Conservation (phyloP, 2,797 vertebrate genomes). For the Protosalanx chinensis region DNA sequence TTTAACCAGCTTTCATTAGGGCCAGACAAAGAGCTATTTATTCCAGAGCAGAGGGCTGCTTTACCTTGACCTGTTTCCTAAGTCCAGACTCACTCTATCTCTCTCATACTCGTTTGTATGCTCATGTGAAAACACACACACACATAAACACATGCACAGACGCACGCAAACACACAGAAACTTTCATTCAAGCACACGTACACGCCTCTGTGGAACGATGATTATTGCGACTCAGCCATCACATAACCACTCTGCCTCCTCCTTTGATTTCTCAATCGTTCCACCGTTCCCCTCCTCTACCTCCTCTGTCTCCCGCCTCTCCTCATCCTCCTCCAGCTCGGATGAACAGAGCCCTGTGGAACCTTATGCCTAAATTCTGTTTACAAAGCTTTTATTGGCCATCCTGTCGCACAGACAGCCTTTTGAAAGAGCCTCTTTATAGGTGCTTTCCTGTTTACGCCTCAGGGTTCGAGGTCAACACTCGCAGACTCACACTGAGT, state of each 20-base stretch:
- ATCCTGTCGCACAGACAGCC: constrained; percentile 69
- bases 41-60: constrained; percentile 26
- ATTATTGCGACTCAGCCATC: no score
- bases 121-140: constrained; percentile 17
- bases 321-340: not conserved
- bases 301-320: not conserved
- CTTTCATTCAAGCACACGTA: no score
- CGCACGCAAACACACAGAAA: not conserved
- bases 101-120: not conserved
- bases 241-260: not conserved
- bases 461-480: constrained; percentile 67
- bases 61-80: not conserved
- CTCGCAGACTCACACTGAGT: constrained; percentile 65
- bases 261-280: not conserved
- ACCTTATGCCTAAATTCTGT: constrained; percentile 70
- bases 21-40: constrained; percentile 56
- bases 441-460: constrained; percentile 74
- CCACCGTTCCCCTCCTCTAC: constrained; percentile 3
- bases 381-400: constrained; percentile 74
- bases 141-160: not conserved
- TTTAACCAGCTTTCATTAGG: constrained; percentile 51
- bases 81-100: constrained; percentile 30
- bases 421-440: constrained; percentile 74
- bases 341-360: constrained; percentile 58
- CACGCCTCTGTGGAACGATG: no score